phyloP scores from a whole-genome alignment of 92 coral and sea anemone genomes.

The Meandrina meandrites region DNA sequence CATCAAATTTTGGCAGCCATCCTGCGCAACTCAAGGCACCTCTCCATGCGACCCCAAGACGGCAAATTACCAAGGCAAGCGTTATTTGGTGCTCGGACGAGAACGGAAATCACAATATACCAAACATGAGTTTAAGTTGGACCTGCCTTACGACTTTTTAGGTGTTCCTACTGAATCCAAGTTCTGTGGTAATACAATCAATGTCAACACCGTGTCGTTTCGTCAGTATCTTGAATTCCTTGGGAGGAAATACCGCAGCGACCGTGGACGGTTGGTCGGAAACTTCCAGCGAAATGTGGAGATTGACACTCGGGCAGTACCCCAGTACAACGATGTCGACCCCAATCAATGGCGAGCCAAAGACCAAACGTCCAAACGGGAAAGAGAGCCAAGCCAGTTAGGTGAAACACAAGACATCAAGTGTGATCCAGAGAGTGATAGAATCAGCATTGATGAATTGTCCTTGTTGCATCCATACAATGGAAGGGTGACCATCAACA shows the following conservation, averaged over 20 bases:
- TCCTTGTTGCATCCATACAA: constrained; percentile 20
- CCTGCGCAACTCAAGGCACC: constrained; percentile 40
- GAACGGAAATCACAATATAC: constrained; percentile 38
- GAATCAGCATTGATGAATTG: constrained; percentile 62
- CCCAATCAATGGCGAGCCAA: constrained; percentile 32
- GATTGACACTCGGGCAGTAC: constrained; percentile 46
- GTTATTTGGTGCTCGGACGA: constrained; percentile 47
- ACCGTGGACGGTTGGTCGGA: constrained; percentile 18
- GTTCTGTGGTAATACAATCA: constrained; percentile 64
- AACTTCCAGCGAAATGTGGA: constrained; percentile 48
- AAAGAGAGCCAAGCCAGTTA: neutral
- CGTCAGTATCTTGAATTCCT: constrained; percentile 44
- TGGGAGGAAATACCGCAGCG: constrained; percentile 12
- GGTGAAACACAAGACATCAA: constrained; percentile 6
- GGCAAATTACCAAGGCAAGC: constrained; percentile 22
- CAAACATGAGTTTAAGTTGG: constrained; percentile 46
- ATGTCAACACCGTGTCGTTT: constrained; percentile 51
- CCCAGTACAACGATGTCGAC: constrained; percentile 56
- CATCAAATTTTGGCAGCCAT: constrained; percentile 51
- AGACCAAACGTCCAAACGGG: neutral
- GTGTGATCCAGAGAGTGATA: constrained; percentile 55
- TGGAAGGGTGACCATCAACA: constrained; percentile 44
- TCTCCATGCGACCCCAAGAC: constrained; percentile 49
- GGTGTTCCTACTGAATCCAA: constrained; percentile 58
- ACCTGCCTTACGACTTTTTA: constrained; percentile 59